Percentiles rank a stretch among this genome's conserved stretches.
phyloP scores from a whole-genome alignment of 2,888 invertebrate species.

The Osmoderma eremita region DNA sequence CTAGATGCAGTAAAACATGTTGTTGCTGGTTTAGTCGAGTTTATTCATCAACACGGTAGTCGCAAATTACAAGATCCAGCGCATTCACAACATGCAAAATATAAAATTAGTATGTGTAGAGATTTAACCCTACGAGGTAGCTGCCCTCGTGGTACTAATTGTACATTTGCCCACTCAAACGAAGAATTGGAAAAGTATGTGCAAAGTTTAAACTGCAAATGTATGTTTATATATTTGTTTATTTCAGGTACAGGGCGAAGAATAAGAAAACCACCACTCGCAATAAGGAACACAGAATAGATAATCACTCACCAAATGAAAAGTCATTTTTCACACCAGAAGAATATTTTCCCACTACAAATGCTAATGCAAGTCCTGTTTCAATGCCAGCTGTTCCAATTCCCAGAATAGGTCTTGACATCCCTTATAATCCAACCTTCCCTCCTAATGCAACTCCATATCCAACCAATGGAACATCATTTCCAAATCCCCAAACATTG shows the following conservation, averaged over 20 bases:
- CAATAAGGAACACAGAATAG: conserved; percentile 57
- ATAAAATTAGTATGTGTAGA: conserved; percentile 91
- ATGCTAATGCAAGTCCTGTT: conserved; percentile 57
- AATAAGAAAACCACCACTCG: conserved; percentile 68
- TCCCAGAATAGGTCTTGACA: conserved; percentile 58
- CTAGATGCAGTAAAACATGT: conserved; percentile 76
- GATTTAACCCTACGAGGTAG: conserved; percentile 81
- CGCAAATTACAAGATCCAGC: conserved; percentile 71
- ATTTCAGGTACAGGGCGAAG: conserved; percentile 70
- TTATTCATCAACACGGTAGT: conserved; percentile 79
- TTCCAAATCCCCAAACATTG: conserved; percentile 57
- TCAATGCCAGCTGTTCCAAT: conserved; percentile 58
- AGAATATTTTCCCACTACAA: conserved; percentile 57
- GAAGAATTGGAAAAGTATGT: conserved; percentile 83
- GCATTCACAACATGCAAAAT: conserved; percentile 75
- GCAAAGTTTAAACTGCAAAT: not conserved
- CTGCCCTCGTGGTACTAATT: conserved; percentile 87
- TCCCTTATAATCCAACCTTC: conserved; percentile 55
- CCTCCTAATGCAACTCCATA: conserved; percentile 46
- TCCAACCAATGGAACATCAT: conserved; percentile 50
- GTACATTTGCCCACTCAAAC: conserved; percentile 92
- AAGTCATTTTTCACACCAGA: conserved; percentile 56
- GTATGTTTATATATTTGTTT: conserved; percentile 14
- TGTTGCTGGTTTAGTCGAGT: conserved; percentile 80
- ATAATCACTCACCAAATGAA: conserved; percentile 59